phyloP scores from a whole-genome alignment of 2,113 vertebrate species.

The Ptilorrhoa leucosticta region DNA sequence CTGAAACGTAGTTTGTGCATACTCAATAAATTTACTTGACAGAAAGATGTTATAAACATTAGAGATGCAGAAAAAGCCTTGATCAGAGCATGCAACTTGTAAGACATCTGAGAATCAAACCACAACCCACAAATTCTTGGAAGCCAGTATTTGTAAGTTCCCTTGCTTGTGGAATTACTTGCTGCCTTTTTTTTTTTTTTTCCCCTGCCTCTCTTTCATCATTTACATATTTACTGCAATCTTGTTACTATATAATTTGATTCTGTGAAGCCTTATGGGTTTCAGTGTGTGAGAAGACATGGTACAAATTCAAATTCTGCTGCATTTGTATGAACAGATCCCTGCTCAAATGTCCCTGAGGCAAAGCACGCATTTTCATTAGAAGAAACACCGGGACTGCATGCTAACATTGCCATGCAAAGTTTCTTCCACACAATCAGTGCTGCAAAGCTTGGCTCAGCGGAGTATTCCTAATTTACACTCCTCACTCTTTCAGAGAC shows the following conservation, averaged over 20 bases:
- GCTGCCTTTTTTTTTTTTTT: neutral
- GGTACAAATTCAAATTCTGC: conserved; percentile 1
- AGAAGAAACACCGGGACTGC: neutral
- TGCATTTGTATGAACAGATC: neutral
- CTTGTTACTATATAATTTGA: neutral
- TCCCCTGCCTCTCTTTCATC: neutral
- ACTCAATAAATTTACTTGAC: neutral
- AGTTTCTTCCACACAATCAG: neutral
- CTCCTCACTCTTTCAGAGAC: neutral
- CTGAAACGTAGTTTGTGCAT: neutral
- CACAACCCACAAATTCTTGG: neutral
- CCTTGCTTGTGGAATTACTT: neutral
- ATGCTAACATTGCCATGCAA: neutral
- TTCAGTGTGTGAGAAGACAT: neutral
- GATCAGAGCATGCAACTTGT: conserved; percentile 2
- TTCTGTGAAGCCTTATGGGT: neutral
- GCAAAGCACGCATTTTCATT: neutral
- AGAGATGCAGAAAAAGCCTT: neutral
- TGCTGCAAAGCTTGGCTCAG: neutral
- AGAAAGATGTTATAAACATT: neutral
- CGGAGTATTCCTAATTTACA: neutral
- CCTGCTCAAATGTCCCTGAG: neutral
- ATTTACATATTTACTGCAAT: neutral
- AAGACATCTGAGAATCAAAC: conserved; percentile 6
- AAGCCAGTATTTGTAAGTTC: neutral